Evolutionary conservation across 2,113 vertebrate species (phyloP), one percentile per base, ranked within the genome.

Genomic region (Etheostoma cragini): DNA sequence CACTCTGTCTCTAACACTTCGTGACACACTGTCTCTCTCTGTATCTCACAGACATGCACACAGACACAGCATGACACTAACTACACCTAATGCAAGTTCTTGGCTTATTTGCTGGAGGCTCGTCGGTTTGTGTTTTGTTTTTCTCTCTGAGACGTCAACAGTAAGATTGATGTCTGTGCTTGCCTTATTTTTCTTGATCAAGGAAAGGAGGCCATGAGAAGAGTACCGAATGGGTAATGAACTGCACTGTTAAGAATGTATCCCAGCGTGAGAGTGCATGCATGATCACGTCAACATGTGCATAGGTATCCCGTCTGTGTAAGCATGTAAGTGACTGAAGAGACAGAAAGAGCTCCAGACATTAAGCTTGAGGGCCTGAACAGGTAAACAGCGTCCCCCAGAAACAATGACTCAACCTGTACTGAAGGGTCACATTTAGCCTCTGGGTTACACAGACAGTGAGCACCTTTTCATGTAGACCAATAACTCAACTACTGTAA

Each of bases 91-190:
- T 80, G 68, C 71, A 69, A 82, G 64, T 69, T 81, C 30, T 35
- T 63, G 68, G 26, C 61, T 69, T 84, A 82, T 83, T 86, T 70
- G 80, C 80, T 88, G 62, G 54, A 85, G 74, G 74, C 73, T 82
- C 61, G 24, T 76, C 22, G 30, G 16, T 52, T 38, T 21, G 30
- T 30, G 30, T 19, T 56, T 75, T 65, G 26, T 1, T 35, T 35
- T 1, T 56, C 6, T 65, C 54, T 56, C 52, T 6, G 33, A 84
- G 75, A 77, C 82, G 73, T 89, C 80, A 78, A 58, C 72, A 62
- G 54, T 21, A 16, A 80, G 81, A 82, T 81, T 0, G 8, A 50
- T 71, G 75, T 72, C 83, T 82, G 71, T 66, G 80, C 67, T 69
- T 72, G 61, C 73, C 75, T 84, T 72, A 64, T 14, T 61, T 77